Evolutionary conservation across 2,113 vertebrate genomes (phyloP).

Genomic region (Protobothrops flavoviridis): DNA sequence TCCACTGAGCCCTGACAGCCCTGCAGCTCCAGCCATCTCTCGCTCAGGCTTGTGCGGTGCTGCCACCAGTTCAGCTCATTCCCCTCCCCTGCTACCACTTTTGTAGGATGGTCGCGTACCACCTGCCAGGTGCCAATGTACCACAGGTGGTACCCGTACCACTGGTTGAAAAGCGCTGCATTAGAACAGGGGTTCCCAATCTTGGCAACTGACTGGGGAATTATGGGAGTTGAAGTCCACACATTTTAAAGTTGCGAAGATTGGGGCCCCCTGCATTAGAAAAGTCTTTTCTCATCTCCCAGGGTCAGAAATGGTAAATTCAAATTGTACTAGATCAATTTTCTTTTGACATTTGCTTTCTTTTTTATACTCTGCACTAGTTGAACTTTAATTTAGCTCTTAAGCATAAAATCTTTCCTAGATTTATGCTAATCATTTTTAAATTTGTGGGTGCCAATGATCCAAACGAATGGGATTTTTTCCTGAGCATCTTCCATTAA

Average conservation of each 20-base stretch:
- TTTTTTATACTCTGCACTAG: not conserved
- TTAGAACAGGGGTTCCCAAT: not conserved
- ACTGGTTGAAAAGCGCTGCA: not conserved
- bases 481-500: conserved; percentile 59
- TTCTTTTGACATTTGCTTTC: not conserved
- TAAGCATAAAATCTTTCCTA: conserved; percentile 37
- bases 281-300: not conserved
- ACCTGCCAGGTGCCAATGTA: too few species aligned
- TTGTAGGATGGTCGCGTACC: too few species aligned
- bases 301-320: not conserved
- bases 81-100: too few species aligned
- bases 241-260: not conserved
- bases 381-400: conserved; percentile 12
- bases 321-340: not conserved
- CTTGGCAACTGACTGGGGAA: too few species aligned
- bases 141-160: too few species aligned
- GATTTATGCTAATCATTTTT: conserved; percentile 55
- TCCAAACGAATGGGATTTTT: conserved; percentile 43
- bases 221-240: too few species aligned
- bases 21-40: too few species aligned
- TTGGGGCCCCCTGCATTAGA: not conserved
- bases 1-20: too few species aligned
- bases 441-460: conserved; percentile 50
- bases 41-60: too few species aligned
- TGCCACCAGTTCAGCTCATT: too few species aligned